Evolutionary conservation across 2,888 invertebrate genomes (phyloP).

Genomic region (Zygogramma bicolorata): DNA sequence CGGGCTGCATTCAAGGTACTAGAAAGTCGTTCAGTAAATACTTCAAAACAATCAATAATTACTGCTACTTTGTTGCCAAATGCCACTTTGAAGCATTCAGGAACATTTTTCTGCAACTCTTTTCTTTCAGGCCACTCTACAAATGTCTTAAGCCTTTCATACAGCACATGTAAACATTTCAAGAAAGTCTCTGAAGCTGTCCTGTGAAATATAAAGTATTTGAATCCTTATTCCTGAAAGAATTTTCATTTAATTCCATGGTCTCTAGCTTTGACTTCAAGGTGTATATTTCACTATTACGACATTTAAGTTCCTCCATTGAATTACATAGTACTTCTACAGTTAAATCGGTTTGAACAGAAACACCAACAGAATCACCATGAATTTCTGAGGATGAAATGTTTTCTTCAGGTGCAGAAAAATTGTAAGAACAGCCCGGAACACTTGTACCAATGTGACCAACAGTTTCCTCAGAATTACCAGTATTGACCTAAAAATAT

Average conservation of each 20-base stretch:
- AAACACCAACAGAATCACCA: background rate
- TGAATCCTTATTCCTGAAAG: background rate
- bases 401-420: background rate
- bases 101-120: slow-evolving; percentile 14
- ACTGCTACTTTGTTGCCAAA: slow-evolving; percentile 18
- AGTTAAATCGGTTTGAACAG: background rate
- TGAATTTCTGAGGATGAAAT: background rate
- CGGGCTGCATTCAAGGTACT: slow-evolving; percentile 9
- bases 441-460: background rate
- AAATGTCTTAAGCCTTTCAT: slow-evolving; percentile 5
- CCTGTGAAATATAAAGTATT: background rate
- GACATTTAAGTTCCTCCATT: background rate
- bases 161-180: slow-evolving; percentile 12
- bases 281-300: background rate
- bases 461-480: background rate
- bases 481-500: background rate
- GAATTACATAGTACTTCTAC: background rate
- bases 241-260: background rate
- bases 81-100: slow-evolving; percentile 18
- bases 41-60: slow-evolving; percentile 25
- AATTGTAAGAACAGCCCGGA: background rate
- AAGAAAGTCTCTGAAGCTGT: slow-evolving; percentile 18
- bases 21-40: background rate
- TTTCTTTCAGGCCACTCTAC: slow-evolving; percentile 19
- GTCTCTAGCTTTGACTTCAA: background rate